These are phyloP conservation scores for Epizoanthus ramosus DNA, from an alignment of 92 coral and sea anemone species.

Conservation along the genomic window DNA sequence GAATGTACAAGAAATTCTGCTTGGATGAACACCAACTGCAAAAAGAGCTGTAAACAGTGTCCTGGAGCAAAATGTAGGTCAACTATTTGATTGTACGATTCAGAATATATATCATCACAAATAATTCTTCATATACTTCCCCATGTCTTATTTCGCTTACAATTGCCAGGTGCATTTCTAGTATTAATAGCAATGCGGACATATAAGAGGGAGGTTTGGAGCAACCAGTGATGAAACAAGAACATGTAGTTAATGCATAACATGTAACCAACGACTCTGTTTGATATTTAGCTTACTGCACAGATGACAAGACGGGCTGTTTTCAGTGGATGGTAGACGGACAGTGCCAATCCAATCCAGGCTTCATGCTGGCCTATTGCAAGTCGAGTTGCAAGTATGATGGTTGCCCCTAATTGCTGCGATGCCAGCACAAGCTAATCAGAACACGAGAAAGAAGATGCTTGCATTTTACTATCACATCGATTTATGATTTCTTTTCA, in stretches of 20 bases:
- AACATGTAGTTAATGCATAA: neutral
- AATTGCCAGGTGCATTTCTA: no score
- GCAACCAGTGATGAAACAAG: no score
- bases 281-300: slow-evolving; percentile 12
- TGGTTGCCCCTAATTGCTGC: slow-evolving; percentile 1
- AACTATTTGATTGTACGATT: neutral
- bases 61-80: slow-evolving; percentile 21
- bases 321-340: slow-evolving; percentile 32
- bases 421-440: no score
- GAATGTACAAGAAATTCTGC: slow-evolving; percentile 4
- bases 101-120: no score
- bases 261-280: neutral
- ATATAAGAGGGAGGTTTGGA: no score
- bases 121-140: no score
- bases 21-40: slow-evolving; percentile 22
- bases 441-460: no score
- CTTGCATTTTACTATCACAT: no score
- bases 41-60: slow-evolving; percentile 37
- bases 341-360: neutral
- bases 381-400: slow-evolving; percentile 31
- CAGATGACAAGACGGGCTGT: slow-evolving; percentile 30
- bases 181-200: no score
- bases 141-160: no score
- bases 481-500: no score
- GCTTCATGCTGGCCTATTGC: slow-evolving; percentile 36